phyloP scores from a whole-genome alignment of 2,797 vertebrate species.

The Karalla daura region DNA sequence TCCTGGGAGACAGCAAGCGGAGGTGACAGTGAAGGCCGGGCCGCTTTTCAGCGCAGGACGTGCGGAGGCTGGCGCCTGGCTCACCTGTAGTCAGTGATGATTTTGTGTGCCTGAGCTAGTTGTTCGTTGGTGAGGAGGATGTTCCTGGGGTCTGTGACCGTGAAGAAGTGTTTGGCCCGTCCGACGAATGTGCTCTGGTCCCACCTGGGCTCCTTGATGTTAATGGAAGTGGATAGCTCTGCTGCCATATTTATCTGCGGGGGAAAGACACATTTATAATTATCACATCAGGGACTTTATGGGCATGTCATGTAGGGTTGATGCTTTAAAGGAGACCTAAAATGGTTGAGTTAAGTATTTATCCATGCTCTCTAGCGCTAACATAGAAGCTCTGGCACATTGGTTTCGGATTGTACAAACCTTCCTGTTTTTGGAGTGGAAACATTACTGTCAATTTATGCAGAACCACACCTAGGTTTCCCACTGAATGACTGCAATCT shows the following conservation, averaged over 20 bases:
- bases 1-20: conserved; percentile 72
- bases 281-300: not conserved
- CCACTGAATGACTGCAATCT: too few relatives aligned
- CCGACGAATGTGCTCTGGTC: conserved; percentile 95
- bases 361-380: too few relatives aligned
- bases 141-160: conserved; percentile 97
- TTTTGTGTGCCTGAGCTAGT: conserved; percentile 88
- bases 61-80: not conserved
- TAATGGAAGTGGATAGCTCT: conserved; percentile 90
- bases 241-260: conserved; percentile 89
- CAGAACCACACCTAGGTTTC: too few relatives aligned
- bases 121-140: conserved; percentile 91
- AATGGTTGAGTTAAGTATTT: too few relatives aligned
- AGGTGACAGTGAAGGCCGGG: not conserved
- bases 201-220: conserved; percentile 98
- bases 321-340: not conserved
- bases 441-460: too few relatives aligned
- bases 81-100: conserved; percentile 96
- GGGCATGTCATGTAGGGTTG: not conserved
- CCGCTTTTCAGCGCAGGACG: not conserved
- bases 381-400: too few relatives aligned
- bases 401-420: too few relatives aligned
- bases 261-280: conserved; percentile 1
- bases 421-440: too few relatives aligned
- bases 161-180: conserved; percentile 97